Conservation (phyloP, 2,888 invertebrate species). For the Drosophila sordidula region DNA sequence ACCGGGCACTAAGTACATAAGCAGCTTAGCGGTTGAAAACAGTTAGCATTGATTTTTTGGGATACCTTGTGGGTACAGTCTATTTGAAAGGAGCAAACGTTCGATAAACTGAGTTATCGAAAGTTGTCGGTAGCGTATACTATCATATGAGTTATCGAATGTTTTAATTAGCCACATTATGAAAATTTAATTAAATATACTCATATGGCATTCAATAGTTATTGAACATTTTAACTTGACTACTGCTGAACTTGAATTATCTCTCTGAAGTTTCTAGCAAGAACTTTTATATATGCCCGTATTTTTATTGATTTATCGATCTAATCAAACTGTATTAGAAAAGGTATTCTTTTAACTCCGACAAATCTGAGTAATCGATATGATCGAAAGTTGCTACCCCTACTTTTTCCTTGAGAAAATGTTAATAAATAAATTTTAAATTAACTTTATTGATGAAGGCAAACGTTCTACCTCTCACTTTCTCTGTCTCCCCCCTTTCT, state of each 20-base stretch:
- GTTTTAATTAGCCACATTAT: no score
- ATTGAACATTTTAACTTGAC: no score
- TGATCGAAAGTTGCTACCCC: conserved; percentile 3
- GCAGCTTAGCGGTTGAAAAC: conserved; percentile 38
- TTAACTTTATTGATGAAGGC: conserved; percentile 50
- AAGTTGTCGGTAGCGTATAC: no score
- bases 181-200: no score
- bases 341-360: background rate
- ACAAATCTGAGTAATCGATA: conserved; percentile 1
- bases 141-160: background rate
- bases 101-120: background rate
- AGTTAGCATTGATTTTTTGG: conserved; percentile 16
- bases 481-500: conserved; percentile 1
- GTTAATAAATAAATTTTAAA: conserved; percentile 49
- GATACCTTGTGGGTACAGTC: conserved; percentile 6
- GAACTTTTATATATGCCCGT: no score
- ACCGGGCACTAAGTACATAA: conserved; percentile 35
- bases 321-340: background rate
- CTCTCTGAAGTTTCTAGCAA: no score
- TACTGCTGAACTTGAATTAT: no score
- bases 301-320: background rate
- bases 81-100: background rate
- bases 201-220: no score
- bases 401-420: conserved; percentile 14
- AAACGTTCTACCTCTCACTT: conserved; percentile 1